phyloP scores from a whole-genome alignment of 1,140 invertebrate species.

The Drosophila novamexicana region DNA sequence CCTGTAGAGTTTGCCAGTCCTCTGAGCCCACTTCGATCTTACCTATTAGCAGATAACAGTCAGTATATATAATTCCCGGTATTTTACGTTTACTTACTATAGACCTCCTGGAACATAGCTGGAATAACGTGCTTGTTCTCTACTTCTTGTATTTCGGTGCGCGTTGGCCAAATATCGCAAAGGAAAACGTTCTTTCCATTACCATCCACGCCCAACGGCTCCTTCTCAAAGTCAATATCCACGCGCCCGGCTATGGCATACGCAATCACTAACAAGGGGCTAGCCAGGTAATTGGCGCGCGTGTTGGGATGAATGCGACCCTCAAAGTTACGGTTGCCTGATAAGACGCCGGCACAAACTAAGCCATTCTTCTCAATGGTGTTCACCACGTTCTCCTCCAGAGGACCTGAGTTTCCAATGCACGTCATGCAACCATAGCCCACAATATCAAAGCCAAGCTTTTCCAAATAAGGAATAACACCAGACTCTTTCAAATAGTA shows the following conservation, averaged over 20 bases:
- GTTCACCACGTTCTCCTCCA: conserved; percentile 95
- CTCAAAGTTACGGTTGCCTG: conserved; percentile 99
- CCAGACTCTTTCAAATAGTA: conserved; percentile 95
- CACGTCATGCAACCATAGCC: conserved; percentile 99
- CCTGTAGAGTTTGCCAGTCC: conserved; percentile 93
- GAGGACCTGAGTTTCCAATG: conserved; percentile 98
- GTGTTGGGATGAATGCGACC: conserved; percentile 98
- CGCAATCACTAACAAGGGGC: conserved; percentile 97
- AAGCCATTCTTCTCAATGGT: conserved; percentile 98
- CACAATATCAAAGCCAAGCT: conserved; percentile 96
- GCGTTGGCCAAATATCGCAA: conserved; percentile 97
- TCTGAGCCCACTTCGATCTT: conserved; percentile 94
- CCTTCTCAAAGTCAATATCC: conserved; percentile 96
- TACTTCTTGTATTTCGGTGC: conserved; percentile 95
- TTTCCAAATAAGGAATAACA: conserved; percentile 93
- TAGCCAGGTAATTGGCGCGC: conserved; percentile 97
- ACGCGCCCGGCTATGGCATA: conserved; percentile 98
- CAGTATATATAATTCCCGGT: not conserved
- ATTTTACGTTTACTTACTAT: conserved; percentile 58
- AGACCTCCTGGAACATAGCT: conserved; percentile 98
- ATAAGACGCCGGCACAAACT: conserved; percentile 97
- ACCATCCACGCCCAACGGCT: conserved; percentile 90
- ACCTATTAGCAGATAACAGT: conserved; percentile 67
- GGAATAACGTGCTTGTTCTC: conserved; percentile 96
- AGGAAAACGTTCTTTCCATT: conserved; percentile 93